Evolutionary conservation across 37 sponge, comb jelly and placozoan species (phyloP), one percentile per base, ranked within the genome.

Genomic region (Ephydatia muelleri): DNA sequence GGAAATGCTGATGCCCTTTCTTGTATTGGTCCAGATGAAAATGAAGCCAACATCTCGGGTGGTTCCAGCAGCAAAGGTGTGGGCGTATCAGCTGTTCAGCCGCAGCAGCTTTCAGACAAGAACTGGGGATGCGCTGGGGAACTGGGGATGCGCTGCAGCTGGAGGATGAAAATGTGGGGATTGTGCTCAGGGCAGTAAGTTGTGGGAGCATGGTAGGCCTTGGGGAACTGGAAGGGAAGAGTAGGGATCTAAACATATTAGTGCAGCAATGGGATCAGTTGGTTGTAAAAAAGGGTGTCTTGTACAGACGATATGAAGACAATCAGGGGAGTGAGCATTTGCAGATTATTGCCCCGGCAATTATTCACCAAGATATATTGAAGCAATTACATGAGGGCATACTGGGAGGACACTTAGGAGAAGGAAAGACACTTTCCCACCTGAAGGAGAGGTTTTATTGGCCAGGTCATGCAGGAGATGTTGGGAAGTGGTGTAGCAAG

Each of bases 1-100:
- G 77, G 37, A 29, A 84, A 84, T 39, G 84, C 77, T n/a, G 84
- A 84, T 76, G 84, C 84, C 25, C 77, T 84, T 27, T 84, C 84
- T 26, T 14, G 67, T 26, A 57, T 57, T 57, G 57, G 57, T 57
- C 57, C 57, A 57, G 19, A 57, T 14, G 57, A 57, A 57, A 5
- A 57, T 57, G 57, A 57, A 57, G 19, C 57, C 57, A 57, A 57
- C 57, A 57, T 57, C 57, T 57, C 57, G 19, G 19, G 19, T 57
- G 57, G 57, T 57, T 14, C 57, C 57, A 57, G 57, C 57, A 57
- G 57, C 57, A 57, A 57, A 57, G 57, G 19, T 21, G 57, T 14
- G 19, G 19, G 57, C 57, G 57, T 57, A 57, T 57, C 57, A 57
- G 57, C 57, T 57, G 57, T 57, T 57, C 57, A 57, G 57, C 57